Evolutionary conservation across 2,888 invertebrate genomes (phyloP).

Genomic region (Venustoraphidia nigricollis): DNA sequence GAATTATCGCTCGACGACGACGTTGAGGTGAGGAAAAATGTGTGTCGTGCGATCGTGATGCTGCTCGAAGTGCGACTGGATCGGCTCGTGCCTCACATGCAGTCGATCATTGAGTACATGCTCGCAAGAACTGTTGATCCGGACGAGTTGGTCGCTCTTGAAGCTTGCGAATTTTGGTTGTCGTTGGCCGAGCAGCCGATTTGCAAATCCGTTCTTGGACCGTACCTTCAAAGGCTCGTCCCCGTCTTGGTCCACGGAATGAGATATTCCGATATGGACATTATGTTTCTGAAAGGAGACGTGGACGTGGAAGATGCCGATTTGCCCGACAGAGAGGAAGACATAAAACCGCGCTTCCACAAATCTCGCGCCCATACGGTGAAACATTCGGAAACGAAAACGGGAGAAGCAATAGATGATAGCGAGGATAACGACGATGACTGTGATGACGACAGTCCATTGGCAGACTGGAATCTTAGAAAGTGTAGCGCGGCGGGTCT

Average conservation of each 20-base stretch:
- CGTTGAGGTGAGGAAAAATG: constrained; percentile 90
- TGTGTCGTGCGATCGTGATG: constrained; percentile 93
- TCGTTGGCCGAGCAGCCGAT: constrained; percentile 86
- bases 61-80: constrained; percentile 89
- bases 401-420: constrained; percentile 21
- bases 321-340: constrained; percentile 89
- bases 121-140: constrained; percentile 80
- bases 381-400: constrained; percentile 34
- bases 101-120: constrained; percentile 96
- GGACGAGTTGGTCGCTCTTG: constrained; percentile 86
- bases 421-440: constrained; percentile 42
- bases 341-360: constrained; percentile 94
- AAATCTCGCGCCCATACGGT: constrained; percentile 70
- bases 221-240: constrained; percentile 70
- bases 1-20: constrained; percentile 88
- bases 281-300: constrained; percentile 83
- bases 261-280: constrained; percentile 94
- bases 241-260: constrained; percentile 91
- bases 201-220: constrained; percentile 78
- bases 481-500: constrained; percentile 98
- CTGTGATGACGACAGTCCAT: constrained; percentile 65
- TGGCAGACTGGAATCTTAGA: constrained; percentile 93
- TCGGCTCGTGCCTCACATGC: constrained; percentile 86
- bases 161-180: constrained; percentile 99
- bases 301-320: constrained; percentile 83